These are phyloP conservation scores for Acleris sparsana DNA, from an alignment of 2,888 invertebrate species.

Conservation along the genomic window DNA sequence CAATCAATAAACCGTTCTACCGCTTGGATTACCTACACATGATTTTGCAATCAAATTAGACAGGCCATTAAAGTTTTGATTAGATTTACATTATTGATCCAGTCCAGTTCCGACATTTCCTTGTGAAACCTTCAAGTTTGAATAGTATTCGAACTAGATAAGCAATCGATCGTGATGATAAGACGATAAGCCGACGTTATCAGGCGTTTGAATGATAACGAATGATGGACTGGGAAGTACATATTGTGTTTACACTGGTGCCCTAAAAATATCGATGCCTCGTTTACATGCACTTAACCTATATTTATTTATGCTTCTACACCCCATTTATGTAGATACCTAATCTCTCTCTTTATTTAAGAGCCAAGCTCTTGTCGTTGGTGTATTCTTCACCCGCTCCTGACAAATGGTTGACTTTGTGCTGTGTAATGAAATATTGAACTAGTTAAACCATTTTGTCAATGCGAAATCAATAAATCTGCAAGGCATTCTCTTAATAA, in stretches of 20 bases:
- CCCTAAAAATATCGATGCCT: slow-evolving; percentile 2
- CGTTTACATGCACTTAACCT: neutral
- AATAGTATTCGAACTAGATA: slow-evolving; percentile 31
- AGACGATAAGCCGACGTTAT: slow-evolving; percentile 50
- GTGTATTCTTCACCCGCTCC: too few species aligned
- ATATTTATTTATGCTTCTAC: neutral
- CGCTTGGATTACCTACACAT: neutral
- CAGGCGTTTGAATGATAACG: slow-evolving; percentile 37
- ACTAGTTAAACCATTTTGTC: neutral
- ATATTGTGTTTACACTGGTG: neutral
- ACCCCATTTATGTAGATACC: too few species aligned
- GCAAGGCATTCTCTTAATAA: too few species aligned
- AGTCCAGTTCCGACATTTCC: neutral
- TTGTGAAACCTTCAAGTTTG: slow-evolving; percentile 8
- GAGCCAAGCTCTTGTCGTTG: too few species aligned
- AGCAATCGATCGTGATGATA: slow-evolving; percentile 57
- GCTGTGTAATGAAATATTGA: neutral
- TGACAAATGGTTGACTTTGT: too few species aligned
- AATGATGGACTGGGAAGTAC: slow-evolving; percentile 4
- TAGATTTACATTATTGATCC: neutral
- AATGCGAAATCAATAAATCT: too few species aligned
- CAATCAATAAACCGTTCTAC: neutral
- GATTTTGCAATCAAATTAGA: neutral
- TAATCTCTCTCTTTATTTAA: too few species aligned
- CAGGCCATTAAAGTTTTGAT: neutral